Percentiles rank a stretch among this genome's conserved stretches.
Conservation (phyloP, 2,888 invertebrate species). For the Drosophila neonasuta region DNA sequence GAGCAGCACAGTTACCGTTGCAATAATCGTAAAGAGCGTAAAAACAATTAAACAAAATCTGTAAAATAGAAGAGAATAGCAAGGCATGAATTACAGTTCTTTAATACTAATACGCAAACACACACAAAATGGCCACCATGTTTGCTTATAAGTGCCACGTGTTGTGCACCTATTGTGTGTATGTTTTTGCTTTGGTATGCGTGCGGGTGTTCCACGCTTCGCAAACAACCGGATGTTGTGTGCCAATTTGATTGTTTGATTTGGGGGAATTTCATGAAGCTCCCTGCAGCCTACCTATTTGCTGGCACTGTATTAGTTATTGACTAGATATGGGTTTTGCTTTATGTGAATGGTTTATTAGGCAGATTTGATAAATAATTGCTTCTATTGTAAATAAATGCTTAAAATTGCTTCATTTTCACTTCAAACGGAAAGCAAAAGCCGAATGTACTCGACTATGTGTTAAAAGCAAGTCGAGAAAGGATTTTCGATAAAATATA, state of each 20-base stretch:
- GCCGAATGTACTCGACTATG: too few relatives aligned
- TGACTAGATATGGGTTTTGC: not conserved
- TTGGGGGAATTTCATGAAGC: slow-evolving; percentile 31
- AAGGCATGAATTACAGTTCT: slow-evolving; percentile 19
- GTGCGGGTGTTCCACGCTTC: slow-evolving; percentile 12
- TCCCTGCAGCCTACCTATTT: slow-evolving; percentile 35
- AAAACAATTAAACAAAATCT: slow-evolving; percentile 97
- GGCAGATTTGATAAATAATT: too few relatives aligned
- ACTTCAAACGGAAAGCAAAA: too few relatives aligned
- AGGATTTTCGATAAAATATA: too few relatives aligned
- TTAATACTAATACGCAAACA: not conserved
- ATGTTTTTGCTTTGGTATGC: slow-evolving; percentile 1
- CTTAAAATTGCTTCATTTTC: too few relatives aligned
- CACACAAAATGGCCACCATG: slow-evolving; percentile 52
- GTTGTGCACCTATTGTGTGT: slow-evolving; percentile 14
- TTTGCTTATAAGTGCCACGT: slow-evolving; percentile 55
- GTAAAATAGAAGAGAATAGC: slow-evolving; percentile 71
- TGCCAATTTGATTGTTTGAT: slow-evolving; percentile 59
- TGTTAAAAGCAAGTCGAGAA: too few relatives aligned
- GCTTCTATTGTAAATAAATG: too few relatives aligned
- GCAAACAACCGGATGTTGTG: slow-evolving; percentile 67
- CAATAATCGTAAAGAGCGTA: slow-evolving; percentile 95
- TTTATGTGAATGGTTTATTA: not conserved
- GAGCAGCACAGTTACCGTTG: slow-evolving; percentile 94
- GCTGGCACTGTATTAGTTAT: slow-evolving; percentile 16